Evolutionary conservation across 2,113 vertebrate genomes (phyloP).

Genomic region (Pimephales promelas): DNA sequence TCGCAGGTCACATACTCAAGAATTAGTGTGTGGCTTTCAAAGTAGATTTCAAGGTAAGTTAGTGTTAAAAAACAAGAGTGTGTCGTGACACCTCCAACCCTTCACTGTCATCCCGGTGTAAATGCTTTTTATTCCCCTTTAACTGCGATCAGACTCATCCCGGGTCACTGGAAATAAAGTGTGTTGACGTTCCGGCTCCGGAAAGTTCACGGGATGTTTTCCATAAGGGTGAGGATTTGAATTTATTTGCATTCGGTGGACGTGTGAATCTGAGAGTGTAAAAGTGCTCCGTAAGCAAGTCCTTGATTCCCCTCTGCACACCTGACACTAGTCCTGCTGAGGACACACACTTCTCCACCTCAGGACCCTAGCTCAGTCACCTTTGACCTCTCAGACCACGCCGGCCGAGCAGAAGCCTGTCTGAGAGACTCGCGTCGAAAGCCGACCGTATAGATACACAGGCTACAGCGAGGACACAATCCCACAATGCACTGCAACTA

Average conservation of each 20-base stretch:
- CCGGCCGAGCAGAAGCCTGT: background rate
- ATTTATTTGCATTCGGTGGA: constrained; percentile 42
- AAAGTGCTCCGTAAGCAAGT: constrained; percentile 50
- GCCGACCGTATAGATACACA: background rate
- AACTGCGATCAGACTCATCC: background rate
- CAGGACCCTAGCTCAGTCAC: constrained; percentile 20
- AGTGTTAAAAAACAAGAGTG: background rate
- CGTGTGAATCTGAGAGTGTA: background rate
- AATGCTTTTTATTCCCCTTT: background rate
- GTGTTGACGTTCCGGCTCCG: background rate
- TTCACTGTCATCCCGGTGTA: background rate
- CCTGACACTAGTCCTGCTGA: constrained; percentile 43
- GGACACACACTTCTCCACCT: constrained; percentile 9
- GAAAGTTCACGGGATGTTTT: background rate
- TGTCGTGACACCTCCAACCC: background rate
- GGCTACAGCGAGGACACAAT: background rate
- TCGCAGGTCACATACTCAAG: background rate
- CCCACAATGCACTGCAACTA: background rate
- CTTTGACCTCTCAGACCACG: constrained; percentile 40
- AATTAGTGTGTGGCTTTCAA: background rate
- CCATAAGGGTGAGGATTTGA: background rate
- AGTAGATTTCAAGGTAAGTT: background rate
- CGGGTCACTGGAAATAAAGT: constrained; percentile 3
- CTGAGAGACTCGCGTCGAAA: no score
- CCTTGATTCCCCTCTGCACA: constrained; percentile 42